Conservation (phyloP, 2,888 invertebrate species). For the Apamea monoglypha region DNA sequence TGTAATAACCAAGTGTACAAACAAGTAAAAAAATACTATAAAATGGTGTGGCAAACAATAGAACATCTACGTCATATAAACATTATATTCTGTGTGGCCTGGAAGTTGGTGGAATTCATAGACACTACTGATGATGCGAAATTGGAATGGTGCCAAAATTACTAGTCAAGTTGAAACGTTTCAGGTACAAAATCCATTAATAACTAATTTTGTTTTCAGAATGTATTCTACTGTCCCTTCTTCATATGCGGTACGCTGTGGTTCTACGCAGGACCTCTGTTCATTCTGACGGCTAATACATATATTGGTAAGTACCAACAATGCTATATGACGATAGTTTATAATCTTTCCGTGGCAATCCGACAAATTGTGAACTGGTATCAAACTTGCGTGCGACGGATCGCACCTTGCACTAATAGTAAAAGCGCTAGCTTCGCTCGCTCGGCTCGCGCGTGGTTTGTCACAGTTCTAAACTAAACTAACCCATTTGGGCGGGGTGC, state of each 20-base stretch:
- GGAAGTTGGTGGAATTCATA: not conserved
- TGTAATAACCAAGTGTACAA: not conserved
- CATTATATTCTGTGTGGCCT: not conserved
- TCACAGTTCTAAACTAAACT: too few species aligned
- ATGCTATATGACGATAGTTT: not conserved
- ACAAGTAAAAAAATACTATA: not conserved
- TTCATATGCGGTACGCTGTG: conserved; percentile 95
- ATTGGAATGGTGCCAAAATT: not conserved
- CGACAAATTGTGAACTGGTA: too few species aligned
- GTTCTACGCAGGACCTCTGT: conserved; percentile 96
- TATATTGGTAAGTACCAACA: conserved; percentile 90
- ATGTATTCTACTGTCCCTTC: conserved; percentile 95
- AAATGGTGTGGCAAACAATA: not conserved
- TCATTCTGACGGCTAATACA: conserved; percentile 94
- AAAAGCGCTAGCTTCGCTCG: too few species aligned
- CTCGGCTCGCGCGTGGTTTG: too few species aligned
- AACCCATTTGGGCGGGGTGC: too few species aligned
- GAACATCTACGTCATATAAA: not conserved
- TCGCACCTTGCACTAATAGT: too few species aligned
- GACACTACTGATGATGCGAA: not conserved
- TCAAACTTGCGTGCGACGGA: too few species aligned
- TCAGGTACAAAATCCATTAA: not conserved
- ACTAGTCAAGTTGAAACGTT: not conserved
- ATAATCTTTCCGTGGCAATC: too few species aligned
- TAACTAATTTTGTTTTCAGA: conserved; percentile 77